A percentile compares a stretch with the other conserved stretches of the same genome.
These are phyloP conservation scores for Epistrophella euchroma DNA, from an alignment of 2,888 invertebrate genomes.

Conservation along the genomic window DNA sequence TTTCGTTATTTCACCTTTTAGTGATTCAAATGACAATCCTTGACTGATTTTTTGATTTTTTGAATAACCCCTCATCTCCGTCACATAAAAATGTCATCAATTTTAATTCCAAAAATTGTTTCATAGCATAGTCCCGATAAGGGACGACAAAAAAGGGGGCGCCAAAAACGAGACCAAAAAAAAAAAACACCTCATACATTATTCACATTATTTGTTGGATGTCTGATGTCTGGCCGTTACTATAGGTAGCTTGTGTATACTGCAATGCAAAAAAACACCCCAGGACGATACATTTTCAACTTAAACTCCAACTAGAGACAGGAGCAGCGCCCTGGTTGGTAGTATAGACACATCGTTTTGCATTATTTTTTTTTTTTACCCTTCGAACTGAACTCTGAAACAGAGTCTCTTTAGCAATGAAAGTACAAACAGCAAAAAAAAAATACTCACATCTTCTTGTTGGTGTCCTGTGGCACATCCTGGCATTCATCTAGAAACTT, in stretches of 20 bases:
- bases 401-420: neutral
- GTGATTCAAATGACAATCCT: neutral
- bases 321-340: neutral
- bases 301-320: constrained; percentile 8
- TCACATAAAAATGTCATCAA: constrained; percentile 25
- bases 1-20: neutral
- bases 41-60: neutral
- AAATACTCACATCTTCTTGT: constrained; percentile 24
- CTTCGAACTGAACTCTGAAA: neutral
- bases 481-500: neutral
- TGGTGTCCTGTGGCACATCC: constrained; percentile 6
- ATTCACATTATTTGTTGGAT: constrained; percentile 65
- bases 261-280: neutral
- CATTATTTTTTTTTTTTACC: constrained; percentile 50
- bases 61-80: no score
- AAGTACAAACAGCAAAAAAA: neutral
- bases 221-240: constrained; percentile 69
- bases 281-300: constrained; percentile 29
- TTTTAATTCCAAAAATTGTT: constrained; percentile 25
- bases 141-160: constrained; percentile 32
- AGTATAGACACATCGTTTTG: constrained; percentile 38
- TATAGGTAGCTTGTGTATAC: neutral
- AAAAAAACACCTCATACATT: constrained; percentile 69
- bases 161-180: constrained; percentile 61
- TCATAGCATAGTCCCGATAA: neutral